Percentiles rank a stretch among this genome's conserved stretches.
These are phyloP conservation scores for Isichthys henryi DNA, from an alignment of 2,113 vertebrate species.

Conservation along the genomic window DNA sequence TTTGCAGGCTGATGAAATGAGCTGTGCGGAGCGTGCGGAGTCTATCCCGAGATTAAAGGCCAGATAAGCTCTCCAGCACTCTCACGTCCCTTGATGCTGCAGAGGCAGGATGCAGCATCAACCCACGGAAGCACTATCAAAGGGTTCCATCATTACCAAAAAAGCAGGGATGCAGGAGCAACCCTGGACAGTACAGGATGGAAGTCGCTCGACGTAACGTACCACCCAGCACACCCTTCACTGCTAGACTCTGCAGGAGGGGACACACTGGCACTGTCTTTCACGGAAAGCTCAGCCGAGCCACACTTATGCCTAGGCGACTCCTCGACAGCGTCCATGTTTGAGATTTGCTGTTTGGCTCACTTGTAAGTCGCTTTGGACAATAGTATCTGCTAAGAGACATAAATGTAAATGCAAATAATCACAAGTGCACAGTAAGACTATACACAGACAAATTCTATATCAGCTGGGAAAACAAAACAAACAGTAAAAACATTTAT, in stretches of 20 bases:
- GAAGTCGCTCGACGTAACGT: not conserved
- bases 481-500: not conserved
- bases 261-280: no score
- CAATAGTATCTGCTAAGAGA: not conserved
- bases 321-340: not conserved
- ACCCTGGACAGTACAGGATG: not conserved
- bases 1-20: not conserved
- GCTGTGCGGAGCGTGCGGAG: not conserved
- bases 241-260: not conserved
- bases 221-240: not conserved
- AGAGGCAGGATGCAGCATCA: not conserved
- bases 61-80: not conserved
- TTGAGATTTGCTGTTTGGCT: not conserved
- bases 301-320: not conserved
- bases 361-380: not conserved
- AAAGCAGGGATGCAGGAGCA: not conserved
- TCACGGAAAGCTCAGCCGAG: not conserved
- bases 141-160: not conserved
- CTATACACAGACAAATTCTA: not conserved
- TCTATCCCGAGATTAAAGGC: constrained; percentile 4
- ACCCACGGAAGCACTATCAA: not conserved
- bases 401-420: not conserved
- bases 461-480: not conserved
- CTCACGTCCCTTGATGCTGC: not conserved
- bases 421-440: not conserved